These are phyloP conservation scores for Corapipo altera DNA, from an alignment of 2,113 vertebrate genomes.

Conservation along the genomic window DNA sequence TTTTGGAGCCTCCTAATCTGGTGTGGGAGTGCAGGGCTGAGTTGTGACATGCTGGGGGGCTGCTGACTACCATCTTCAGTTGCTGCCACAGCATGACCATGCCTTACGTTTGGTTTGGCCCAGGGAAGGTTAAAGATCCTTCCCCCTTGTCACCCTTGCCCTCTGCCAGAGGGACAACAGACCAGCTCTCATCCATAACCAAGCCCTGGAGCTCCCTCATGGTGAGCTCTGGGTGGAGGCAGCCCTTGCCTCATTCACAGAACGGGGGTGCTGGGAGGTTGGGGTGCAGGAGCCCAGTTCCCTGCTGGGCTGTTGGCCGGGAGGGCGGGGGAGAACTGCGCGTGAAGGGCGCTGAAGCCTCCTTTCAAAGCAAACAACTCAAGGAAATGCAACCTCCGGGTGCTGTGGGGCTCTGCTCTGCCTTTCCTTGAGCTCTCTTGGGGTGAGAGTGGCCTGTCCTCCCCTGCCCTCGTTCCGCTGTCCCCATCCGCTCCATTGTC, in stretches of 20 bases:
- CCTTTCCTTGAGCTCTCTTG: not conserved
- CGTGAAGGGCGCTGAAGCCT: not conserved
- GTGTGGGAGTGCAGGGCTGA: not conserved
- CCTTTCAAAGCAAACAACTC: conserved; percentile 25
- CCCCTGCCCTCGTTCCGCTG: not conserved
- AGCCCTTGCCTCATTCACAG: not conserved
- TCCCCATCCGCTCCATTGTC: not conserved
- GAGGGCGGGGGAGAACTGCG: not conserved
- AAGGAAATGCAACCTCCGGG: not conserved
- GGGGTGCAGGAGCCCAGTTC: not conserved
- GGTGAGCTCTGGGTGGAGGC: not conserved
- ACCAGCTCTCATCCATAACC: not conserved
- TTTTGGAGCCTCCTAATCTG: not conserved
- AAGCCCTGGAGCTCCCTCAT: not conserved
- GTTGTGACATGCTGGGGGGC: accelerated
- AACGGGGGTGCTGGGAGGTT: not conserved
- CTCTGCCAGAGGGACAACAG: not conserved
- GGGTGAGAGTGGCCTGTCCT: not conserved
- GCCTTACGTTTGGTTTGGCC: not conserved
- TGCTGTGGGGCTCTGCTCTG: not conserved
- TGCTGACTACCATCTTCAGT: not conserved
- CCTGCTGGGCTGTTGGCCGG: not conserved
- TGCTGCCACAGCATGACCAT: not conserved
- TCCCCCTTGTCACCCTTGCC: not conserved
- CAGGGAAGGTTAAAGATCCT: not conserved